Evolutionary conservation across 2,797 vertebrate genomes (phyloP).

Genomic region (Chaunax sp.): DNA sequence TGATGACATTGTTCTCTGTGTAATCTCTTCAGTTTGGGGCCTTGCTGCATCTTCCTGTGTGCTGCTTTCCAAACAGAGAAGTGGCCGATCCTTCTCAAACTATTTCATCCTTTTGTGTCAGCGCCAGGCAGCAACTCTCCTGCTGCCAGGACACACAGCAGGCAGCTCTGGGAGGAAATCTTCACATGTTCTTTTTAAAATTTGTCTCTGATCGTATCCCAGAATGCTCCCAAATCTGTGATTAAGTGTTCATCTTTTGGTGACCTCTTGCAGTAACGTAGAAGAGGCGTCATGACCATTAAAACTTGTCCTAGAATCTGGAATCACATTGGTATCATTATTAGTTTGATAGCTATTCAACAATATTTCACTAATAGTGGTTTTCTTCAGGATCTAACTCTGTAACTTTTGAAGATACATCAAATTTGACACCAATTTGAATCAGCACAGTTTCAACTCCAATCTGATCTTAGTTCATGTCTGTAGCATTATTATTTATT

Average conservation of each 20-base stretch:
- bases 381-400: no score
- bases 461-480: no score
- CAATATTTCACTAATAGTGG: no score
- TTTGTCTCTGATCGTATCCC: constrained; percentile 30
- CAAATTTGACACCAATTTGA: no score
- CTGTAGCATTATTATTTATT: no score
- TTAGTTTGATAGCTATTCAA: no score
- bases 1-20: constrained; percentile 67
- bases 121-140: constrained; percentile 35
- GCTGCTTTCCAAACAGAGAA: constrained; percentile 27
- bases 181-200: constrained; percentile 29
- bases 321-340: no score
- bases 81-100: constrained; percentile 44
- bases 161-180: constrained; percentile 18
- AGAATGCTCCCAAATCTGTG: constrained; percentile 1
- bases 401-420: no score
- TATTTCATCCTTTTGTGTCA: constrained; percentile 24
- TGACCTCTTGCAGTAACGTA: not conserved
- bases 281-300: constrained; percentile 1
- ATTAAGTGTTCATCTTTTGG: constrained; percentile 9
- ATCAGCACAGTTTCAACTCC: no score
- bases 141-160: constrained; percentile 46
- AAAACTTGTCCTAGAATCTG: no score
- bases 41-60: constrained; percentile 52
- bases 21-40: constrained; percentile 63